These are phyloP conservation scores for Apodemia zela DNA, from an alignment of 2,888 invertebrate genomes.

Conservation along the genomic window DNA sequence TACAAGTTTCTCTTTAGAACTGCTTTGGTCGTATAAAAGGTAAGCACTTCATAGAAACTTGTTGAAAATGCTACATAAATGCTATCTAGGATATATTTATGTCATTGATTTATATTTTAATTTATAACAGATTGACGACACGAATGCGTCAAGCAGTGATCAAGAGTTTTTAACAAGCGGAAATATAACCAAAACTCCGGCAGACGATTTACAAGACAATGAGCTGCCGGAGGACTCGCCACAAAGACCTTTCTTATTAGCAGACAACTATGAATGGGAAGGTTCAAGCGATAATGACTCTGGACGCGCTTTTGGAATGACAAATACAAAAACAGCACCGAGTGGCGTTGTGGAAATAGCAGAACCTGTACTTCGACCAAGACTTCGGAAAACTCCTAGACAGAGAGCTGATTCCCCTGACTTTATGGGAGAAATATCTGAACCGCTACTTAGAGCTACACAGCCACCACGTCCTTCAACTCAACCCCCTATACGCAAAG, in stretches of 20 bases:
- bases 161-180: constrained; percentile 39
- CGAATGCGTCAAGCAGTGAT: constrained; percentile 42
- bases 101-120: constrained; percentile 16
- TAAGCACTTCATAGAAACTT: too few relatives aligned
- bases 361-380: constrained; percentile 86
- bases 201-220: constrained; percentile 60
- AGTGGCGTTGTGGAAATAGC: constrained; percentile 82
- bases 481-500: constrained; percentile 51
- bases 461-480: constrained; percentile 55
- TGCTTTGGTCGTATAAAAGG: too few relatives aligned
- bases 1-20: too few relatives aligned
- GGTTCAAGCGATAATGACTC: constrained; percentile 71
- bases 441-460: constrained; percentile 81
- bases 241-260: constrained; percentile 57
- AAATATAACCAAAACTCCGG: constrained; percentile 48
- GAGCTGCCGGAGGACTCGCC: constrained; percentile 65
- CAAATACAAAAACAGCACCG: constrained; percentile 67
- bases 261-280: constrained; percentile 75
- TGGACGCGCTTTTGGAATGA: constrained; percentile 83
- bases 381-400: constrained; percentile 77
- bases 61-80: too few relatives aligned
- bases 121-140: constrained; percentile 46
- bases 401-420: constrained; percentile 72
- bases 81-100: background rate
- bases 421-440: constrained; percentile 81